phyloP scores from a whole-genome alignment of 1,140 invertebrate species.

The Drosophila pruinosa region DNA sequence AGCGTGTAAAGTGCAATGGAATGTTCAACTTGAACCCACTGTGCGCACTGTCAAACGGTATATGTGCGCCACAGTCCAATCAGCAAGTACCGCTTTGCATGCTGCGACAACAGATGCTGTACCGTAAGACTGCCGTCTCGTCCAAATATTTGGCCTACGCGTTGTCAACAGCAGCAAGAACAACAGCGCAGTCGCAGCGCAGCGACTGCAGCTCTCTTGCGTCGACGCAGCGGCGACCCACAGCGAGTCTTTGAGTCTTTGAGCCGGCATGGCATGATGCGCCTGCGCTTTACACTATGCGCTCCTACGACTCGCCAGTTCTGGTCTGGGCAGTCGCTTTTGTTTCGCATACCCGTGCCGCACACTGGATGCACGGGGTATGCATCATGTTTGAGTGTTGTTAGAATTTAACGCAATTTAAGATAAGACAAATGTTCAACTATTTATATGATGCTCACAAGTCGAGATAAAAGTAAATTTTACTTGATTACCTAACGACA shows the following conservation, averaged over 20 bases:
- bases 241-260: conserved; percentile 19
- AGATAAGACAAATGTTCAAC: too few species aligned
- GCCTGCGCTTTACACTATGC: conserved; percentile 30
- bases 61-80: conserved; percentile 55
- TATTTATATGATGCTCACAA: neutral
- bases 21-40: conserved; percentile 26
- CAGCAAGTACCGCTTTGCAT: conserved; percentile 73
- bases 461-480: neutral
- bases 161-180: conserved; percentile 47
- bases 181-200: conserved; percentile 4
- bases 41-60: conserved; percentile 57
- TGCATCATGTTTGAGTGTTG: neutral
- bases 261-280: conserved; percentile 17
- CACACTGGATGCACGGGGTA: neutral
- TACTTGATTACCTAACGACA: too few species aligned
- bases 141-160: conserved; percentile 76
- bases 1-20: neutral
- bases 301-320: conserved; percentile 10
- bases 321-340: neutral
- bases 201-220: conserved; percentile 31
- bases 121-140: conserved; percentile 58
- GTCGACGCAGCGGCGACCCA: conserved; percentile 21
- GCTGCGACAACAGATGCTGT: conserved; percentile 47
- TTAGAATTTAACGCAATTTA: too few species aligned
- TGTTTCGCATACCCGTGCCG: conserved; percentile 5